These are phyloP conservation scores for Nettapus auritus DNA, from an alignment of 2,113 vertebrate genomes.

Conservation along the genomic window DNA sequence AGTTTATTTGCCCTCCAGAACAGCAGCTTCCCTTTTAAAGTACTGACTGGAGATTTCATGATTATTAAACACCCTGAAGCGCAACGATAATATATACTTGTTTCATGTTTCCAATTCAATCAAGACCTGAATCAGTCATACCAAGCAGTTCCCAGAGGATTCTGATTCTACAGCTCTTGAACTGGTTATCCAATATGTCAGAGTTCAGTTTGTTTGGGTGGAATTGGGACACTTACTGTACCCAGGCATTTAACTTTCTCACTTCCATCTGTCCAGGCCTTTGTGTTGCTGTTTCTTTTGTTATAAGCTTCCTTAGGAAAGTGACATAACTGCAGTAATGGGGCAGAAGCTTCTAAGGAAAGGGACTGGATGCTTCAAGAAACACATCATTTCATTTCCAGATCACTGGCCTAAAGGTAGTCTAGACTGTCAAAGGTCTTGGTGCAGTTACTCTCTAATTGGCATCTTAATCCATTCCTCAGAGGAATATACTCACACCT, in stretches of 20 bases:
- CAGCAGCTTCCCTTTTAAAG: not conserved
- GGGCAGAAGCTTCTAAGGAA: not conserved
- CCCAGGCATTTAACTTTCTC: not conserved
- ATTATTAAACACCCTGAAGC: not conserved
- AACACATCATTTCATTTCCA: not conserved
- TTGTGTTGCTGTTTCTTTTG: not conserved
- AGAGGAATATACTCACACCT: not conserved
- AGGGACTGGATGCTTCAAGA: not conserved
- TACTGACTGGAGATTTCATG: not conserved
- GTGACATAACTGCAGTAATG: not conserved
- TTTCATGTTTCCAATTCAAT: not conserved
- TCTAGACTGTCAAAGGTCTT: not conserved
- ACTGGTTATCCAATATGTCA: not conserved
- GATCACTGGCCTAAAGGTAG: not conserved
- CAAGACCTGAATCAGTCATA: not conserved
- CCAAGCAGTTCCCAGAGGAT: not conserved
- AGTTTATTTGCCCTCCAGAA: not conserved
- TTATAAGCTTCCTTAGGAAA: not conserved
- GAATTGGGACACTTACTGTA: not conserved
- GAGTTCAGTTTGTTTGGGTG: not conserved
- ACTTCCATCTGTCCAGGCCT: not conserved
- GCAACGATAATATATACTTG: not conserved
- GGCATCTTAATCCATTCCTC: not conserved
- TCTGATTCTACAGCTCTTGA: not conserved
- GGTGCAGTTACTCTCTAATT: not conserved